Evolutionary conservation across 2,113 vertebrate genomes (phyloP), one percentile per base, ranked within the genome.

Genomic region (Ageneiosus marmoratus): DNA sequence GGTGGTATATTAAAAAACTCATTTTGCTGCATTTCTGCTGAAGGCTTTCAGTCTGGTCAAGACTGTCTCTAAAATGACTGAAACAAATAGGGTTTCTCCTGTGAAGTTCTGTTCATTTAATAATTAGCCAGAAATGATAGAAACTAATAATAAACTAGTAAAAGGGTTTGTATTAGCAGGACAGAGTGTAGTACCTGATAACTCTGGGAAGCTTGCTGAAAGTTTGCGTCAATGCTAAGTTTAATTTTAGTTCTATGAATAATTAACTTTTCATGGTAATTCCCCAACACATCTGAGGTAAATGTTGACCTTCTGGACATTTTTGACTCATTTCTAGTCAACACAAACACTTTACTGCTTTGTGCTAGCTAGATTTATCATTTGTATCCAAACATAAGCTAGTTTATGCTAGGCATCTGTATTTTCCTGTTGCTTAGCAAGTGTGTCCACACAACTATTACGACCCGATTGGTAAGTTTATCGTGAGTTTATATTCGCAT

Each of bases 1-100:
- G 18, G 69, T 41, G 44, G 65, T 82, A 79, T 84, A 84, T 87
- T 69, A 84, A 84, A 84, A 84, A 75, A 69, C 8, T 62, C n/a
- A 34, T 79, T 84, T 74, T 73, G n/a, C 65, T 22, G 20, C 20
- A 5, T 75, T 79, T 84, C 74, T 10, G 10, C 37, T 69, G 58
- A 67, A 29, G 29, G 77, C 48, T 41, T 55, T 72, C 48, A 20
- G 55, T 24, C 27, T 75, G 51, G 16, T 41, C 20, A 29, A 74
- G 75, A 81, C 78, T 70, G 34, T 6, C 10, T 51, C 22, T 79
- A 77, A 73, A 77, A 22, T 5, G 16, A 34, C 56, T 79, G 41
- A 16, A 60, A 67, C 27, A n/a, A 69, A 70, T n/a, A 37, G 10
- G 24, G 27, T 20, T 15, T 18, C 56, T 56, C 34, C 70, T 22